Evolutionary conservation across 2,113 vertebrate species (phyloP).

Genomic region (Callionymus lyra): DNA sequence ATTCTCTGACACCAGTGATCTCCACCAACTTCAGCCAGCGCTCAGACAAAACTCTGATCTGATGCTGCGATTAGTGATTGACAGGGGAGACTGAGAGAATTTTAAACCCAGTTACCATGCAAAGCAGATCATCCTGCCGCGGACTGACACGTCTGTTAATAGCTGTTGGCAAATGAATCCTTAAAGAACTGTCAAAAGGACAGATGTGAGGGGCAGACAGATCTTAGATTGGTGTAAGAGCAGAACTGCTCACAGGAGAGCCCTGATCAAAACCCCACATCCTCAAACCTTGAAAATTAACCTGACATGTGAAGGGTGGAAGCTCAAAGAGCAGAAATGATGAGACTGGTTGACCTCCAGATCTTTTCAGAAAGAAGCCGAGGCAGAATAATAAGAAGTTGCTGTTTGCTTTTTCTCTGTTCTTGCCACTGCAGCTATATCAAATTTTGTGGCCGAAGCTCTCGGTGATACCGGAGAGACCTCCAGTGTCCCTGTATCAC

Average conservation of each 20-base stretch:
- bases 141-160: slow-evolving; percentile 36
- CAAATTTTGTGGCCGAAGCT: slow-evolving; percentile 54
- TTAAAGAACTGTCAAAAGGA: slow-evolving; percentile 22
- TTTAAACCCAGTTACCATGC: slow-evolving; percentile 27
- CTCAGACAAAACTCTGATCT: slow-evolving; percentile 55
- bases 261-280: slow-evolving; percentile 18
- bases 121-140: slow-evolving; percentile 34
- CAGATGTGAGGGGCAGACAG: slow-evolving; percentile 33
- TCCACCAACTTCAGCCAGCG: slow-evolving; percentile 37
- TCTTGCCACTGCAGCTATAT: slow-evolving; percentile 55
- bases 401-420: slow-evolving; percentile 29
- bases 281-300: slow-evolving; percentile 7
- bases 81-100: slow-evolving; percentile 42
- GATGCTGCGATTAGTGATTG: slow-evolving; percentile 50
- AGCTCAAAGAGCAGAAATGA: slow-evolving; percentile 7
- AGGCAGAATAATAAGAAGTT: slow-evolving; percentile 43
- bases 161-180: slow-evolving; percentile 43
- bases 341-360: slow-evolving; percentile 10
- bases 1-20: slow-evolving; percentile 61
- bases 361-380: slow-evolving; percentile 4
- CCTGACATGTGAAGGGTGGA: slow-evolving; percentile 22
- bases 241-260: slow-evolving; percentile 9
- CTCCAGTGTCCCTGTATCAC: slow-evolving; percentile 33
- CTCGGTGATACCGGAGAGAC: slow-evolving; percentile 53
- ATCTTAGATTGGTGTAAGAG: slow-evolving; percentile 38